A percentile compares a stretch with the other conserved stretches of the same genome.
These are phyloP conservation scores for Oxyura jamaicensis DNA, from an alignment of 2,113 vertebrate genomes.

Conservation along the genomic window DNA sequence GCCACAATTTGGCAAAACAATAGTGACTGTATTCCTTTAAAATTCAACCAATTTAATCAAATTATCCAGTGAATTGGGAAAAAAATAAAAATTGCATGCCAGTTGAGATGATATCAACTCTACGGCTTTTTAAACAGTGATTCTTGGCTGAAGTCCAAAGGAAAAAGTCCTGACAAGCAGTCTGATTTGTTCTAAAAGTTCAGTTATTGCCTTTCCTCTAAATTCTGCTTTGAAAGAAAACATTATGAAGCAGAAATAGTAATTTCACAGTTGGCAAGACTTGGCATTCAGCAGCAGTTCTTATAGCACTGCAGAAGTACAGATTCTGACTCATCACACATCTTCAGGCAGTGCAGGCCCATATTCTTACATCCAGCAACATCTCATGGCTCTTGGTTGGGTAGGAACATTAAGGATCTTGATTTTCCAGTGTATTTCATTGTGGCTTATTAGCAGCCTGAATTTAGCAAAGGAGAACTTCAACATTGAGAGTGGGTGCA, in stretches of 20 bases:
- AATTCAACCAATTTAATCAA: neutral
- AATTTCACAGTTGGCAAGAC: constrained; percentile 69
- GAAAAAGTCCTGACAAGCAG: constrained; percentile 1
- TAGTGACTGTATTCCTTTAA: neutral
- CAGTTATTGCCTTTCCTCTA: constrained; percentile 26
- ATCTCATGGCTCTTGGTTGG: neutral
- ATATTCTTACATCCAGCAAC: neutral
- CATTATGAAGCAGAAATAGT: constrained; percentile 62
- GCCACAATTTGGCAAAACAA: neutral
- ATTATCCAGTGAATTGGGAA: neutral
- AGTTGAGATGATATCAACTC: neutral
- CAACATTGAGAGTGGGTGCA: neutral
- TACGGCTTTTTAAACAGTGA: neutral
- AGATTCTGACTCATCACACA: neutral
- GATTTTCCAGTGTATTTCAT: neutral
- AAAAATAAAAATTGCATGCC: neutral
- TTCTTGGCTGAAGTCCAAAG: constrained; percentile 36
- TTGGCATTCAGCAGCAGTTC: constrained; percentile 28
- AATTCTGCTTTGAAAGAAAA: constrained; percentile 28
- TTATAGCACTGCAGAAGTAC: neutral
- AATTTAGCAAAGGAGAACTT: neutral
- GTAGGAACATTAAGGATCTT: neutral
- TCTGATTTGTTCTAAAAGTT: constrained; percentile 40
- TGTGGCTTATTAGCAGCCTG: neutral
- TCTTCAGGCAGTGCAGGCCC: neutral